Percentiles rank a stretch among this genome's conserved stretches.
phyloP scores from a whole-genome alignment of 2,797 vertebrate species.

The Leucoraja ocellata region DNA sequence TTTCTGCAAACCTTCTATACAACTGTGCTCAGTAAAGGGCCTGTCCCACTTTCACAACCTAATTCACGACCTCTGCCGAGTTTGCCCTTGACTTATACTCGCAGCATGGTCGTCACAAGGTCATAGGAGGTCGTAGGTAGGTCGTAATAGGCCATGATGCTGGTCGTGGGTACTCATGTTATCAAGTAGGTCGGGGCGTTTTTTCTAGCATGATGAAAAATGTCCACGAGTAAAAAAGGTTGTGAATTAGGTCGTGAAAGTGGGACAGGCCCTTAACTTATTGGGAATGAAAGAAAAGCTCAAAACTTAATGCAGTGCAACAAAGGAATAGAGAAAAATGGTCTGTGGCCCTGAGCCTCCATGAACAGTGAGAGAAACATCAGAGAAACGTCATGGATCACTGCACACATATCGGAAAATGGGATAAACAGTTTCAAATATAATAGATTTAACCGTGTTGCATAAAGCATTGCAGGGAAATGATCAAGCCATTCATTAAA shows the following conservation, averaged over 20 bases:
- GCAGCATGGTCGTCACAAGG: too few species aligned
- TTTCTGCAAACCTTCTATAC: not conserved
- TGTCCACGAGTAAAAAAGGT: too few species aligned
- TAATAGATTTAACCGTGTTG: conserved; percentile 11
- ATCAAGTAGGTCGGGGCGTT: too few species aligned
- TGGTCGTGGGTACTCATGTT: too few species aligned
- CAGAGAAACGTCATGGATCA: not conserved
- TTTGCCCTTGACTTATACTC: too few species aligned
- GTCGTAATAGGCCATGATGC: too few species aligned
- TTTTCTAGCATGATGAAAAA: too few species aligned
- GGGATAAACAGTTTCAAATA: not conserved
- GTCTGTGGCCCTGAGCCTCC: not conserved
- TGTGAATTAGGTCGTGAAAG: too few species aligned
- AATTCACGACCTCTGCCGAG: too few species aligned
- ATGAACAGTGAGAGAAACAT: not conserved
- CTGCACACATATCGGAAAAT: conserved; percentile 30
- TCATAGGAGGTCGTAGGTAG: too few species aligned
- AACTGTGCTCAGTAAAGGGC: not conserved
- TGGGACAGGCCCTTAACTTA: not conserved
- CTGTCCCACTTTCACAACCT: too few species aligned
- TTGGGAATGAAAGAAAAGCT: not conserved
- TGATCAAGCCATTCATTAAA: conserved; percentile 32
- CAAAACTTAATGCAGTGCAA: not conserved
- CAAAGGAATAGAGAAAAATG: not conserved
- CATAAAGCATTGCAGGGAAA: not conserved